Conservation (phyloP, 2,888 invertebrate genomes). For the Agrotis exclamationis region DNA sequence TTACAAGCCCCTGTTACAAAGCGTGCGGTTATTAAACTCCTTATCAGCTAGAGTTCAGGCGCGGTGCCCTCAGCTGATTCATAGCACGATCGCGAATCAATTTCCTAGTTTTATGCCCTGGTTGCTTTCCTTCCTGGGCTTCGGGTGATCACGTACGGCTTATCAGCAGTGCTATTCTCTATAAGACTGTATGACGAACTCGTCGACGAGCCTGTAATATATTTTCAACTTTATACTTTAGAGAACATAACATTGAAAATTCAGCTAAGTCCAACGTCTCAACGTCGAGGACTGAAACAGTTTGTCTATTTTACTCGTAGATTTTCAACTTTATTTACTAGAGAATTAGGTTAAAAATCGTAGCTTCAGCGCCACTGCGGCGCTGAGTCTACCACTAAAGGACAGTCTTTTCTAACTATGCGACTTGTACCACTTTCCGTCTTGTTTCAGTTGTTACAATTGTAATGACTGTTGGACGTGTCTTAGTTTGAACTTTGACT, state of each 20-base stretch:
- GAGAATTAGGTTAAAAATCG: too few relatives aligned
- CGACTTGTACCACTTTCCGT: slow-evolving; percentile 49
- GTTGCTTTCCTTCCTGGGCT: slow-evolving; percentile 66
- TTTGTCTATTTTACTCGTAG: too few relatives aligned
- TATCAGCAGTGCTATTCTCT: slow-evolving; percentile 43
- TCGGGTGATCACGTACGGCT: slow-evolving; percentile 66
- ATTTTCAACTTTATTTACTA: too few relatives aligned
- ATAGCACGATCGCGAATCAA: slow-evolving; percentile 65
- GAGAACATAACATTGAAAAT: too few relatives aligned
- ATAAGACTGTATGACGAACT: too few relatives aligned
- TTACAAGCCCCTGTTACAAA: slow-evolving; percentile 27
- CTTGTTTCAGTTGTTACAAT: slow-evolving; percentile 38
- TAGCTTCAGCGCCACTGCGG: too few relatives aligned
- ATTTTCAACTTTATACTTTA: too few relatives aligned
- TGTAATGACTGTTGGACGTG: slow-evolving; percentile 33
- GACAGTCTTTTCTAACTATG: slow-evolving; percentile 34
- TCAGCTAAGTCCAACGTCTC: too few relatives aligned
- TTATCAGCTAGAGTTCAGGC: slow-evolving; percentile 56
- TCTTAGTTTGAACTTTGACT: slow-evolving; percentile 43
- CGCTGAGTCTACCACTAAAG: too few relatives aligned
- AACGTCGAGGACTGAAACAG: too few relatives aligned
- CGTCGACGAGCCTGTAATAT: too few relatives aligned
- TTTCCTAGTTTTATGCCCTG: slow-evolving; percentile 64
- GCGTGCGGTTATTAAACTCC: slow-evolving; percentile 53
- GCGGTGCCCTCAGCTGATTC: slow-evolving; percentile 60